Evolutionary conservation across 2,797 vertebrate genomes (phyloP), one percentile per base, ranked within the genome.

Genomic region (Poeciliopsis infans): DNA sequence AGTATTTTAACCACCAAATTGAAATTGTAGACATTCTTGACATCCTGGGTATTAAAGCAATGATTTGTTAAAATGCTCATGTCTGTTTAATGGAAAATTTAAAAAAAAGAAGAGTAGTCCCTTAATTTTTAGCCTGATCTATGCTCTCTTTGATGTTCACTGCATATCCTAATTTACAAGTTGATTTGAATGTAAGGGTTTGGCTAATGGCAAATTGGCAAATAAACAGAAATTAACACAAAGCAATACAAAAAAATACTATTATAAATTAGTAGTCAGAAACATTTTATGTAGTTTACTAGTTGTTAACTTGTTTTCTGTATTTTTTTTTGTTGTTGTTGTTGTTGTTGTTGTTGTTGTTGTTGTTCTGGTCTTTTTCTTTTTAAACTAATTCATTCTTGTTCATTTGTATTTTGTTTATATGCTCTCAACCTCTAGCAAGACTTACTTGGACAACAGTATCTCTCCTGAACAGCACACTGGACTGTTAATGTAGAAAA

Each of bases 401-500:
- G 31, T 25, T 87, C 33, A 77, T 80, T 75, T 83, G 25, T 25
- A 53, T 36, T 36, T 49, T 70, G 41, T 18, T 55, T n/a, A 43
- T 15, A 76, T 53, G 71, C 12, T 68, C 12, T 77, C 49, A 16
- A 8, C 59, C n/a, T 80, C 10, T 11, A 72, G n/a, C 3, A 74
- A 82, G 12, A 53, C 31, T 47, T 45, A 68, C 36, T 46, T 75
- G 23, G 66, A 41, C 36, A 49, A 51, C 59, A 88, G 72, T 39
- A 55, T 81, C 25, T 86, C 25, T 72, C 71, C 71, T 75, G 7
- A 66, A 75, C 39, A 55, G 61, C 70, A 68, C 53, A 55, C 76
- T 71, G 72, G 45, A 70, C 46, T 84, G 76, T 82, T 87, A 76
- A 82, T 77, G 76, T 69, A 51, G 68, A 79, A 82, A 85, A 83